Percentiles rank a stretch among this genome's conserved stretches.
Conservation (phyloP, 1,140 invertebrate genomes). For the Papilio glaucus region DNA sequence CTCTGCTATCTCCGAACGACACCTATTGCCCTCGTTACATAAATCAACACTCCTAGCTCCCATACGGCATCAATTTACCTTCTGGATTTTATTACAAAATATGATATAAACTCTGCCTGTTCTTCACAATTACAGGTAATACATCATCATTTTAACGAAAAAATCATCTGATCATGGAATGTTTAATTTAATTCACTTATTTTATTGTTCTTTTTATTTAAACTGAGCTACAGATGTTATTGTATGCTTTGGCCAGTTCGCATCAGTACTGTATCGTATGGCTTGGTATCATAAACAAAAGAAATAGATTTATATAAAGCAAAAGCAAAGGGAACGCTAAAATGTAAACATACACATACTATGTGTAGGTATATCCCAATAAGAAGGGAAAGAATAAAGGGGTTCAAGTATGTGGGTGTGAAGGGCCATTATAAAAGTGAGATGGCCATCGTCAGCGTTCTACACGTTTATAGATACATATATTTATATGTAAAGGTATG, state of each 20-base stretch:
- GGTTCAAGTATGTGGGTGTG: not conserved
- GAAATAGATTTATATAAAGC: too few relatives aligned
- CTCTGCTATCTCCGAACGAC: conserved; percentile 4
- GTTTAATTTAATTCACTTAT: too few relatives aligned
- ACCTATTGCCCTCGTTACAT: conserved; percentile 18
- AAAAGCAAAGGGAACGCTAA: too few relatives aligned
- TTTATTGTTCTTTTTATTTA: too few relatives aligned
- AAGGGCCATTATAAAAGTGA: not conserved
- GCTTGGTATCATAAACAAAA: too few relatives aligned
- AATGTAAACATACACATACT: not conserved
- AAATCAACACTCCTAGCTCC: conserved; percentile 13
- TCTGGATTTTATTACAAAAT: not conserved
- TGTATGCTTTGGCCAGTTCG: too few relatives aligned
- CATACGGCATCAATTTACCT: conserved; percentile 1
- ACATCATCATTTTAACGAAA: not conserved
- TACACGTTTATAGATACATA: too few relatives aligned
- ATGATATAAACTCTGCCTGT: not conserved
- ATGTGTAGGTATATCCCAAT: not conserved
- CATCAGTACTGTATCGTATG: too few relatives aligned
- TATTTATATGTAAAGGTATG: too few relatives aligned
- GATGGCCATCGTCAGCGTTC: too few relatives aligned
- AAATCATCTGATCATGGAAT: not conserved
- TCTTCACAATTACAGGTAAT: not conserved
- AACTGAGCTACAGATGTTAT: too few relatives aligned
- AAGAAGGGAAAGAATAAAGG: conserved; percentile 9